Evolutionary conservation across 1,140 invertebrate species (phyloP).

Genomic region (Lerema accius): DNA sequence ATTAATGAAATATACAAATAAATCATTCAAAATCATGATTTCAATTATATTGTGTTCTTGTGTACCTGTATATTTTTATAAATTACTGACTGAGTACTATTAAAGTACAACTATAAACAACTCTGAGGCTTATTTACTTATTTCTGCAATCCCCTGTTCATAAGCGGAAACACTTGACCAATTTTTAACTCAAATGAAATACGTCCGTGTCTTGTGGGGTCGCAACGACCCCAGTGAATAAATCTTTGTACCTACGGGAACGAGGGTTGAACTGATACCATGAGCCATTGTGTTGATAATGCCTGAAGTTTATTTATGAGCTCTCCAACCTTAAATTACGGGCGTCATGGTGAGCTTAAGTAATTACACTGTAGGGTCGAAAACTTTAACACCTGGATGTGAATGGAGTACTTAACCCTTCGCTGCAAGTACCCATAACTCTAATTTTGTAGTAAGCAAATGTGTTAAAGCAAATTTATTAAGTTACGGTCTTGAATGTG

Average conservation of each 20-base stretch:
- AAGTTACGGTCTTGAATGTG: too few species aligned
- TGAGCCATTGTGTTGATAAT: constrained; percentile 37
- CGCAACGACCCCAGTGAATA: background rate
- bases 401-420: constrained; percentile 21
- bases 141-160: too few species aligned
- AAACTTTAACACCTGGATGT: constrained; percentile 18
- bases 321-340: constrained; percentile 20
- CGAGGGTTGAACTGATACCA: constrained; percentile 25
- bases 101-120: too few species aligned
- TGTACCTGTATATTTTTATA: too few species aligned
- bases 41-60: too few species aligned
- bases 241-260: constrained; percentile 3
- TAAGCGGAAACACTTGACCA: background rate
- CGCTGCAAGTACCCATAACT: too few species aligned
- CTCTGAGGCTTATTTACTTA: too few species aligned
- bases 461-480: too few species aligned
- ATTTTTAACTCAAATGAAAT: constrained; percentile 15
- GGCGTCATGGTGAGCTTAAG: constrained; percentile 22
- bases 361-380: constrained; percentile 20
- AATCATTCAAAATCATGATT: too few species aligned
- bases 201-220: background rate
- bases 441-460: too few species aligned
- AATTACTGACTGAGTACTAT: too few species aligned
- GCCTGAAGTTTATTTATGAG: constrained; percentile 20
- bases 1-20: too few species aligned